A percentile compares a stretch with the other conserved stretches of the same genome.
Evolutionary conservation across 53 echinoderm and acorn worm species (phyloP).

Genomic region (Glandiceps talaboti): DNA sequence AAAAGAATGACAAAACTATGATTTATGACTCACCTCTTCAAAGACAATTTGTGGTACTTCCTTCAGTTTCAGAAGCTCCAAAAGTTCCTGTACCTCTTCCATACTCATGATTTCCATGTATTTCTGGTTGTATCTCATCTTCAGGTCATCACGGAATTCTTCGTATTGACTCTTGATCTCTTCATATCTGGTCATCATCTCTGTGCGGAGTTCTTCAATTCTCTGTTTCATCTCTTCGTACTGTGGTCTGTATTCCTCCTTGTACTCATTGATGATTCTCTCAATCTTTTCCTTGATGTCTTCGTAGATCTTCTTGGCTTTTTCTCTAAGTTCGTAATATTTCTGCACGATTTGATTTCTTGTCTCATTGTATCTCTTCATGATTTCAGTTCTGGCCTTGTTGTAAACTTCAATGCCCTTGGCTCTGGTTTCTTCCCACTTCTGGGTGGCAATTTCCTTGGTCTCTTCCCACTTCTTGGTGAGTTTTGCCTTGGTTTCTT

Average conservation of each 20-base stretch:
- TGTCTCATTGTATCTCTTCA: neutral
- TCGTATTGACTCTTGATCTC: neutral
- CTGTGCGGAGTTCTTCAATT: neutral
- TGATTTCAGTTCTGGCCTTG: neutral
- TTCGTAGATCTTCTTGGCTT: neutral
- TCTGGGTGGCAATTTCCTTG: neutral
- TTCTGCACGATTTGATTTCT: neutral
- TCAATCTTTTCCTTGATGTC: neutral
- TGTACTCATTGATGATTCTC: neutral
- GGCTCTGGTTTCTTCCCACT: neutral
- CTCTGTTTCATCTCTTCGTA: slow-evolving; percentile 2
- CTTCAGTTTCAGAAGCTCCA: neutral
- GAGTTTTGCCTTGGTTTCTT: neutral
- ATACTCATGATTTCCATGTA: slow-evolving; percentile 3
- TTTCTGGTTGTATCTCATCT: neutral
- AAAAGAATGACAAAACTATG: too few relatives aligned
- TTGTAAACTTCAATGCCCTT: neutral
- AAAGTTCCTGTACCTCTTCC: slow-evolving; percentile 14
- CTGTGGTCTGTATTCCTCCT: neutral
- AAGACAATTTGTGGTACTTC: neutral
- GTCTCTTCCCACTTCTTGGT: neutral
- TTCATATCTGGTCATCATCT: neutral
- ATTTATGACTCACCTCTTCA: neutral
- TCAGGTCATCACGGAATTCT: neutral
- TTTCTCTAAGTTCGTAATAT: neutral